Percentiles rank a stretch among this genome's conserved stretches.
Conservation (phyloP, 2,113 vertebrate species). For the Alectura lathami region DNA sequence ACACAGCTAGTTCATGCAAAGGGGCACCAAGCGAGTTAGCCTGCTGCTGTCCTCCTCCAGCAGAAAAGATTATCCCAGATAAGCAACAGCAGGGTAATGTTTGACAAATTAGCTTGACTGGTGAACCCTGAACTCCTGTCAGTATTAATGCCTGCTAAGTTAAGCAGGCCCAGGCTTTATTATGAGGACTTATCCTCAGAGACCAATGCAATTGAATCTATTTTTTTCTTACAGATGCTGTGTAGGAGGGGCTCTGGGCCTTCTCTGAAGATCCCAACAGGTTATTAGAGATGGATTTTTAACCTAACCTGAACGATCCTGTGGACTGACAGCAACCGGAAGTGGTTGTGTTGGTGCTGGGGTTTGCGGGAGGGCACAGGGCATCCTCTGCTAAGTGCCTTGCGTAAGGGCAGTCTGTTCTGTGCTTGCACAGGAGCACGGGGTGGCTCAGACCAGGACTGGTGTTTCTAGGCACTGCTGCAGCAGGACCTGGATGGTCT, state of each 20-base stretch:
- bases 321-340: not conserved
- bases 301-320: not conserved
- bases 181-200: constrained; percentile 29
- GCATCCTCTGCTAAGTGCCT: not conserved
- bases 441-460: not conserved
- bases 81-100: constrained; percentile 50
- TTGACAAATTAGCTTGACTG: constrained; percentile 61
- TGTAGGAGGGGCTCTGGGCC: not conserved
- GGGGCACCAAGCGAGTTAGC: not conserved
- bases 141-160: constrained; percentile 42
- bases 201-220: not conserved
- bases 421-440: not conserved
- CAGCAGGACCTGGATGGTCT: not conserved
- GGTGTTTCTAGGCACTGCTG: not conserved
- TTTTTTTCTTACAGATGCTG: not conserved
- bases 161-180: constrained; percentile 47
- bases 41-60: not conserved
- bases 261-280: not conserved
- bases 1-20: not conserved
- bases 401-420: not conserved
- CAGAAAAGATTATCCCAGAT: constrained; percentile 55
- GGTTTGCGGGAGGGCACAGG: not conserved
- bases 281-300: not conserved
- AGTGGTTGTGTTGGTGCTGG: not conserved
- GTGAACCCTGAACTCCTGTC: constrained; percentile 53